phyloP scores from a whole-genome alignment of 2,797 vertebrate species.

The Anguilla obscura region DNA sequence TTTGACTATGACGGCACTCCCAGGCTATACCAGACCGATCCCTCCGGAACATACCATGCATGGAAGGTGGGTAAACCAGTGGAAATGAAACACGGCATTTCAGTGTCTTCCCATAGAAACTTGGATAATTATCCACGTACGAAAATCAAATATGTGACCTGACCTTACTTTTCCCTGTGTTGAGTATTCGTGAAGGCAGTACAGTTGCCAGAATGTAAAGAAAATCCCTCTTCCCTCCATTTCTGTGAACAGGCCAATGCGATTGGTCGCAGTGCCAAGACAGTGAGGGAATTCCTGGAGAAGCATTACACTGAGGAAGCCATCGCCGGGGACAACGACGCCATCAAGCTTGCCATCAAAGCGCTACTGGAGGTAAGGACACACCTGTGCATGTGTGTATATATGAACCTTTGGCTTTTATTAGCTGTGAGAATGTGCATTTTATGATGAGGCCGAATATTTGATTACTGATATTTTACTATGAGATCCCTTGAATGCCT shows the following conservation, averaged over 20 bases:
- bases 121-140: background rate
- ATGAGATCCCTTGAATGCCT: background rate
- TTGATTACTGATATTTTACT: background rate
- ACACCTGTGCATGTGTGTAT: background rate
- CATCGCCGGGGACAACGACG: constrained; percentile 72
- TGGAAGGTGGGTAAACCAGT: constrained; percentile 72
- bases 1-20: constrained; percentile 82
- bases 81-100: background rate
- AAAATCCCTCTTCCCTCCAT: background rate
- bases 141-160: background rate
- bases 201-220: background rate
- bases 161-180: background rate
- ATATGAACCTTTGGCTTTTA: background rate
- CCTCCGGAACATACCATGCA: constrained; percentile 83
- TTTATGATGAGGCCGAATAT: background rate
- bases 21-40: constrained; percentile 80
- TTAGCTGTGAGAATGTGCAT: background rate
- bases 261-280: constrained; percentile 80
- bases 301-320: constrained; percentile 77
- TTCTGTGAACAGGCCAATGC: constrained; percentile 59
- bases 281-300: constrained; percentile 80
- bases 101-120: background rate
- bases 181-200: background rate
- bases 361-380: constrained; percentile 79
- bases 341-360: constrained; percentile 79